phyloP scores from a whole-genome alignment of 2,888 invertebrate species.

The Caenorhabditis wallacei region DNA sequence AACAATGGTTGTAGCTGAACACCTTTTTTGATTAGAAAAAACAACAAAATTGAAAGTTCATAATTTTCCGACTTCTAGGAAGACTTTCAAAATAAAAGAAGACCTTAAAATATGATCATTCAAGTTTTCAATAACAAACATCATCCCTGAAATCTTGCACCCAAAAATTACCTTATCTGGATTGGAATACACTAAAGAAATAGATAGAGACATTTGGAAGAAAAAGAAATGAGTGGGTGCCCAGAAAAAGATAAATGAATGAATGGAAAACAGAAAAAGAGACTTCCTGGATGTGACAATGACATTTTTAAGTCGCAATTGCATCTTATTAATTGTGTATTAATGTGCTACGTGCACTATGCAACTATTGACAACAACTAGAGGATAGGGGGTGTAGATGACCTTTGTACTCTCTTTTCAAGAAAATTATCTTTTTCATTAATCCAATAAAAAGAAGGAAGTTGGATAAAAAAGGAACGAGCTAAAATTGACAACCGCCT shows the following conservation, averaged over 20 bases:
- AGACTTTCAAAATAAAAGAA: not conserved
- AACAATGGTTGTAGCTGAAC: no score
- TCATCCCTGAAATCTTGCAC: not conserved
- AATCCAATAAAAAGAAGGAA: not conserved
- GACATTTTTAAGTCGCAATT: slow-evolving; percentile 46
- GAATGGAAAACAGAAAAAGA: slow-evolving; percentile 30
- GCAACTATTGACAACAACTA: not conserved
- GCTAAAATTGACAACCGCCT: not conserved
- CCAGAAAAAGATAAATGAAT: not conserved
- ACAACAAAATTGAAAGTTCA: not conserved
- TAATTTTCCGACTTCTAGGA: not conserved
- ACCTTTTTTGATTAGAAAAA: no score
- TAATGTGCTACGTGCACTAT: slow-evolving; percentile 4
- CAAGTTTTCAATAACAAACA: not conserved
- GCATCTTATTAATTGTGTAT: slow-evolving; percentile 14
- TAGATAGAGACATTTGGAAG: slow-evolving; percentile 39
- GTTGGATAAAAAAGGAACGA: not conserved
- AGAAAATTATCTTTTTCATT: no score
- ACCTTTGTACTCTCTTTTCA: no score
- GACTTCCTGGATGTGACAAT: slow-evolving; percentile 56
- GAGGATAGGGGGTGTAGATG: not conserved
- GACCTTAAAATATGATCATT: not conserved
- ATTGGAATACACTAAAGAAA: slow-evolving; percentile 41
- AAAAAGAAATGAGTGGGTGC: slow-evolving; percentile 25
- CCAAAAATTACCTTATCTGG: slow-evolving; percentile 30